These are phyloP conservation scores for Dermatophagoides farinae DNA, from an alignment of 1,140 invertebrate genomes.

Conservation along the genomic window DNA sequence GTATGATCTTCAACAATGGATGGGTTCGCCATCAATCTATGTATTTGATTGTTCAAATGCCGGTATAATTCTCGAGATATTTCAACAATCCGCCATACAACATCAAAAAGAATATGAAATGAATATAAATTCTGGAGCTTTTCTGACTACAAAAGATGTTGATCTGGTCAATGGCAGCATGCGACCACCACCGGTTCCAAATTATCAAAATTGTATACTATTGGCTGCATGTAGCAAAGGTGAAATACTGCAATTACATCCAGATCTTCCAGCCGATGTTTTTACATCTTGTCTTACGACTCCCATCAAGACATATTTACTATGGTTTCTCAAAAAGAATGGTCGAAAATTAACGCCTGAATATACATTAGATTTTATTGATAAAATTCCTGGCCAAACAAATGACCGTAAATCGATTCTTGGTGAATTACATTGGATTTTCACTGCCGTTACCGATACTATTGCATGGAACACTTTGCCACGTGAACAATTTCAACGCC, in stretches of 20 bases:
- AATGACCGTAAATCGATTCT: constrained; percentile 90
- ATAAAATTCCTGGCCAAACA: constrained; percentile 83
- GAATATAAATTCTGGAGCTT: constrained; percentile 12
- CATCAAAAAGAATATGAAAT: constrained; percentile 70
- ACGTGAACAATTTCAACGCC: constrained; percentile 76
- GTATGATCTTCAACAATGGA: constrained; percentile 96
- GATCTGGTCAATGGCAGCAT: neutral
- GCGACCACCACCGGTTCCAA: constrained; percentile 9
- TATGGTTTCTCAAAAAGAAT: constrained; percentile 79
- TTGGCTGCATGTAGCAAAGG: constrained; percentile 75
- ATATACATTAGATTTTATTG: constrained; percentile 58
- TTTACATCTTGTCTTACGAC: constrained; percentile 96
- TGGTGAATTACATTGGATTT: constrained; percentile 98
- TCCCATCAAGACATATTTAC: constrained; percentile 84
- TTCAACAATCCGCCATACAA: constrained; percentile 73
- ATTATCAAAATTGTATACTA: constrained; percentile 78
- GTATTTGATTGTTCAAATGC: constrained; percentile 98
- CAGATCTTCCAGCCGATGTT: constrained; percentile 91
- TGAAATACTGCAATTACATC: constrained; percentile 88
- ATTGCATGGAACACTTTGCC: constrained; percentile 96
- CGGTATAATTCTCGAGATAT: constrained; percentile 79
- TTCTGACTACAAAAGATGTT: neutral
- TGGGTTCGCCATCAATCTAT: constrained; percentile 95
- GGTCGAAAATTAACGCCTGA: constrained; percentile 56
- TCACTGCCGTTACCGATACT: constrained; percentile 98